A percentile compares a stretch with the other conserved stretches of the same genome.
phyloP scores from a whole-genome alignment of 2,888 invertebrate genomes.

The Euplagia quadripunctaria region DNA sequence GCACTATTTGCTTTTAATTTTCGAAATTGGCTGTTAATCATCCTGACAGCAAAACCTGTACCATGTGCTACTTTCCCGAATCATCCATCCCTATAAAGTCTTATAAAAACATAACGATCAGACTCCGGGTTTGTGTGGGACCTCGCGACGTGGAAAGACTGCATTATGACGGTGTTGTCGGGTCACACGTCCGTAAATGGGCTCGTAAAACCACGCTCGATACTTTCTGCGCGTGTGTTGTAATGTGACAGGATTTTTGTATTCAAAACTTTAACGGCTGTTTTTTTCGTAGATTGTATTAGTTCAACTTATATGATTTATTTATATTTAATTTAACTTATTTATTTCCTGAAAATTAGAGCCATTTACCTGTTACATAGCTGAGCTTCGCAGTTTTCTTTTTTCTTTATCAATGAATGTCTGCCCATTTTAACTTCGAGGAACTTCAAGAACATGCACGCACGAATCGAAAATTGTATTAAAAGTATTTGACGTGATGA shows the following conservation, averaged over 20 bases:
- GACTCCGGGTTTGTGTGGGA: constrained; percentile 21
- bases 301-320: neutral
- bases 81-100: constrained; percentile 8
- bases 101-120: constrained; percentile 20
- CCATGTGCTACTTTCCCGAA: neutral
- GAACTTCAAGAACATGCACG: too few species aligned
- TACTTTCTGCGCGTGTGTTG: constrained; percentile 12
- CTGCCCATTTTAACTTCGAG: too few species aligned
- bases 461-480: too few species aligned
- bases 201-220: constrained; percentile 15
- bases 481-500: too few species aligned
- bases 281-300: neutral
- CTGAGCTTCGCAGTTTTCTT: too few species aligned
- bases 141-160: constrained; percentile 32
- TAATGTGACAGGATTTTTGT: neutral
- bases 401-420: too few species aligned
- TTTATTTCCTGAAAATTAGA: too few species aligned
- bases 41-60: too few species aligned
- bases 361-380: too few species aligned
- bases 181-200: constrained; percentile 7
- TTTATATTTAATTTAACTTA: neutral
- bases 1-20: neutral
- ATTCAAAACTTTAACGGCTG: neutral
- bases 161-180: constrained; percentile 13
- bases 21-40: neutral